Evolutionary conservation across 2,888 invertebrate species (phyloP).

Genomic region (Ochlodes sylvanus): DNA sequence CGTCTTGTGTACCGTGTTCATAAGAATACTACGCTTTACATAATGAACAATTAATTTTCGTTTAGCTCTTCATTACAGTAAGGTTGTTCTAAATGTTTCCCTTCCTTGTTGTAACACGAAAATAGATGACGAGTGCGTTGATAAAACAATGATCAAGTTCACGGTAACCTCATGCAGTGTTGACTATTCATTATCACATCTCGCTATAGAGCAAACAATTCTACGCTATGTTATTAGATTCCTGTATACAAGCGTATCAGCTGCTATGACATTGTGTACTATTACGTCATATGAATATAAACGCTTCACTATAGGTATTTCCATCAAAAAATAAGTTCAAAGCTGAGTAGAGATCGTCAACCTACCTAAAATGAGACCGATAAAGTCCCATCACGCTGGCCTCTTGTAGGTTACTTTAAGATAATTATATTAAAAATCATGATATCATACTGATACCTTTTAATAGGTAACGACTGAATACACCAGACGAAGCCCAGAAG

Average conservation of each 20-base stretch:
- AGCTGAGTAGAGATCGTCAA: too few relatives aligned
- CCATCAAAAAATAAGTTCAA: too few relatives aligned
- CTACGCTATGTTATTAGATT: constrained; percentile 72
- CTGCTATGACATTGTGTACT: constrained; percentile 44
- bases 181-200: constrained; percentile 81
- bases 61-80: constrained; percentile 54
- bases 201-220: constrained; percentile 74
- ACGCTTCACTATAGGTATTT: too few relatives aligned
- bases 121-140: constrained; percentile 48
- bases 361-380: too few relatives aligned
- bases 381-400: too few relatives aligned
- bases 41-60: constrained; percentile 61
- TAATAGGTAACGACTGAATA: too few relatives aligned
- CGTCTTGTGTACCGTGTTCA: constrained; percentile 32
- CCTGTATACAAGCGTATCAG: constrained; percentile 61
- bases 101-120: constrained; percentile 42
- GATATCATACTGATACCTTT: too few relatives aligned
- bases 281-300: background rate
- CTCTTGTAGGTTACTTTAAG: too few relatives aligned
- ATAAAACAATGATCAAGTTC: constrained; percentile 67
- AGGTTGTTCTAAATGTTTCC: constrained; percentile 47
- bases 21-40: constrained; percentile 40
- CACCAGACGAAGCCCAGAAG: too few relatives aligned
- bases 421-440: too few relatives aligned
- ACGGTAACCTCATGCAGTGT: constrained; percentile 63